phyloP scores from a whole-genome alignment of 2,888 invertebrate species.

The Drosophila nr. fundita region DNA sequence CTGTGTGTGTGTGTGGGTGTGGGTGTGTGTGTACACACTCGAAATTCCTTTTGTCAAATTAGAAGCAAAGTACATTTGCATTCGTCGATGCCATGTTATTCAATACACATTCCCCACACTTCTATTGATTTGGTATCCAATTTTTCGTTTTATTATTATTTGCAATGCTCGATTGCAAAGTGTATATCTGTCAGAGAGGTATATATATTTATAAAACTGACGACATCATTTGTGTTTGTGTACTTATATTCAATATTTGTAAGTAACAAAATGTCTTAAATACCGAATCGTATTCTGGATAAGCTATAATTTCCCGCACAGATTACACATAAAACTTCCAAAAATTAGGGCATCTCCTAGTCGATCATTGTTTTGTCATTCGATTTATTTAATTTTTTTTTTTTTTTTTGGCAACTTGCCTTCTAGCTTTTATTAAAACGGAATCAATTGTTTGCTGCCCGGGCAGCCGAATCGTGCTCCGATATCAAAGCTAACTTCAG shows the following conservation, averaged over 20 bases:
- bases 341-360: constrained; percentile 10
- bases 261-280: not conserved
- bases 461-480: constrained; percentile 6
- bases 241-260: not conserved
- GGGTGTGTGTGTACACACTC: constrained; percentile 10
- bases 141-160: constrained; percentile 27
- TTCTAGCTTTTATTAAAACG: constrained; percentile 8
- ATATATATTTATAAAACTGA: not conserved
- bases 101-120: constrained; percentile 17
- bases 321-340: not conserved
- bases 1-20: not conserved
- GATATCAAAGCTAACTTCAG: not conserved
- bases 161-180: not conserved
- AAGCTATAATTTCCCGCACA: accelerated
- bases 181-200: too few relatives aligned
- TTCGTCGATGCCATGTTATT: constrained; percentile 37
- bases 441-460: constrained; percentile 22
- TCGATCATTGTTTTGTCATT: not conserved
- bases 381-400: not conserved
- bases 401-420: not conserved
- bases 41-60: constrained; percentile 47
- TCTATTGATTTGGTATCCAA: constrained; percentile 26
- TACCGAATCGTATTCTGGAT: not conserved
- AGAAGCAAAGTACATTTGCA: constrained; percentile 50
- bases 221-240: not conserved